Evolutionary conservation across 2,113 vertebrate species (phyloP).

Genomic region (Pseudolaguvia tuberculata): DNA sequence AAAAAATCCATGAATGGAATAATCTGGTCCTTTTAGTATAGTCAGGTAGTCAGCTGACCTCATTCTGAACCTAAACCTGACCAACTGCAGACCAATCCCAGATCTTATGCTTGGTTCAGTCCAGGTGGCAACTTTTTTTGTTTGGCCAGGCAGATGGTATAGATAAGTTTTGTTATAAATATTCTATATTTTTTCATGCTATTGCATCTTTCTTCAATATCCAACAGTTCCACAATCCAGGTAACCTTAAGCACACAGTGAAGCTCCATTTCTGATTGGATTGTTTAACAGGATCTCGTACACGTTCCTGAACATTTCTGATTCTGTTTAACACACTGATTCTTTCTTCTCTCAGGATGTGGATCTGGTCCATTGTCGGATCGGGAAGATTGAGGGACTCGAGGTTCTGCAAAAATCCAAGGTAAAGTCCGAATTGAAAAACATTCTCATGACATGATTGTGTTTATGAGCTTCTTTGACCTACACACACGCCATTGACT

Average conservation of each 20-base stretch:
- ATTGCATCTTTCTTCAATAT: too few species aligned
- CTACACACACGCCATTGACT: not conserved
- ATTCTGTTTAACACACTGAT: not conserved
- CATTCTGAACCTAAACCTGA: too few species aligned
- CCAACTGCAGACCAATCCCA: too few species aligned
- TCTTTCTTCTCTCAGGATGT: conserved; percentile 76
- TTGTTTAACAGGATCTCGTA: not conserved
- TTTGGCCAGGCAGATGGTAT: too few species aligned
- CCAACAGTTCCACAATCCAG: not conserved
- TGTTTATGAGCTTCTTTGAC: not conserved
- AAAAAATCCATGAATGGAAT: too few species aligned
- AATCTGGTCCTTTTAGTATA: too few species aligned
- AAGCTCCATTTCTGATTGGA: not conserved
- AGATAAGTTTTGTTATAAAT: too few species aligned
- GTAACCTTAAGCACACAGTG: too few species aligned
- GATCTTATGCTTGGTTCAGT: too few species aligned
- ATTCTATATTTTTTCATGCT: too few species aligned
- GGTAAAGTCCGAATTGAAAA: conserved; percentile 66
- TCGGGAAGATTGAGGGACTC: conserved; percentile 94
- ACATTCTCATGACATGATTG: not conserved
- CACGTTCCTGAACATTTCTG: not conserved
- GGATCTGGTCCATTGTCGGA: conserved; percentile 94
- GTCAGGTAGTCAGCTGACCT: too few species aligned
- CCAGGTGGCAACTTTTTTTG: too few species aligned
- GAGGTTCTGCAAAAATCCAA: conserved; percentile 92